Evolutionary conservation across 1,140 invertebrate genomes (phyloP).

Genomic region (Bombus waltoni): DNA sequence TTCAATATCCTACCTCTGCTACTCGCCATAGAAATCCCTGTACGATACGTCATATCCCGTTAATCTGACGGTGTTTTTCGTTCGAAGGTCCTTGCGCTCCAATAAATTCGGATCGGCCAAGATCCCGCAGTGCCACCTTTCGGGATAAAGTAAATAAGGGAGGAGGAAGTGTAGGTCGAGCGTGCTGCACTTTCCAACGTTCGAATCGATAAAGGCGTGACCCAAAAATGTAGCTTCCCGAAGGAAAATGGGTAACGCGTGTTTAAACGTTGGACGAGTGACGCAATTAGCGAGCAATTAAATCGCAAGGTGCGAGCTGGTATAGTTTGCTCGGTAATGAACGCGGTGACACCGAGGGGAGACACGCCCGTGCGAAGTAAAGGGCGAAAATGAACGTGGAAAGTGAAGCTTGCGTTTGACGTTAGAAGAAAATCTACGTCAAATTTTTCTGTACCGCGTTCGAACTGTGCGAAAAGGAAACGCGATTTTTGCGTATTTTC

Average conservation of each 20-base stretch:
- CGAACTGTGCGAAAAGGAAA: no score
- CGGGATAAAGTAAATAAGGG: slow-evolving; percentile 9
- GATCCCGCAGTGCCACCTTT: slow-evolving; percentile 2
- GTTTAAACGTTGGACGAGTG: slow-evolving; percentile 2
- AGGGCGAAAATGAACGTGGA: neutral
- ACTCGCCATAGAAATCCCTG: neutral
- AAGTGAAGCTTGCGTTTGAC: neutral
- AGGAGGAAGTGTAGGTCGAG: slow-evolving; percentile 22
- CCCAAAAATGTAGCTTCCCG: slow-evolving; percentile 29
- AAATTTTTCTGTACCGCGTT: neutral
- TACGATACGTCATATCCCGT: neutral
- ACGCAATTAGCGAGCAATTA: slow-evolving; percentile 17
- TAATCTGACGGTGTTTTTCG: neutral
- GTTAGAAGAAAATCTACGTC: neutral
- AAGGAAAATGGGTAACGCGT: slow-evolving; percentile 14
- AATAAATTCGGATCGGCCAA: slow-evolving; percentile 24
- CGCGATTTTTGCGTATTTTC: neutral
- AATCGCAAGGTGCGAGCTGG: neutral
- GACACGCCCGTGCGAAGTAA: neutral
- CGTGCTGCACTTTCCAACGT: neutral
- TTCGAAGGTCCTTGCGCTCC: neutral
- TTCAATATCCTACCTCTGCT: neutral
- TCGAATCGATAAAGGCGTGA: slow-evolving; percentile 39
- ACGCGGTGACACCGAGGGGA: neutral
- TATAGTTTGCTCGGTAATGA: neutral